A percentile compares a stretch with the other conserved stretches of the same genome.
Conservation (phyloP, 2,113 vertebrate species). For the Pungitius pungitius region DNA sequence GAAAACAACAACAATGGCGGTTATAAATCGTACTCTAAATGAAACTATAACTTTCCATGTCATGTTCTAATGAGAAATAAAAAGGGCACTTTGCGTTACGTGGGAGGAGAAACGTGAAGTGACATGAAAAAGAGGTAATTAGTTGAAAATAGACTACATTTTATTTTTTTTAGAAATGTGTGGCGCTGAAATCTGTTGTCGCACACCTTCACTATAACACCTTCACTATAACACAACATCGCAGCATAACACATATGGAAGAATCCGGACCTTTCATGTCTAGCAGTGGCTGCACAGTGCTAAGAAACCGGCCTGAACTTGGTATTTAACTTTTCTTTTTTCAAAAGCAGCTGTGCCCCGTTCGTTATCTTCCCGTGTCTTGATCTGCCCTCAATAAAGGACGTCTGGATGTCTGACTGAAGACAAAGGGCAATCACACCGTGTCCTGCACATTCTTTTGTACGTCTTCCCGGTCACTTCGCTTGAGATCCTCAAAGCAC, state of each 20-base stretch:
- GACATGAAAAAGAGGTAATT: not conserved
- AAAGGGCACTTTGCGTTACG: not conserved
- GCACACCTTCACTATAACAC: not conserved
- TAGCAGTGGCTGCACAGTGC: not conserved
- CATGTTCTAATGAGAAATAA: not conserved
- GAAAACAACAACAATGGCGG: not conserved
- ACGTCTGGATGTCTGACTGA: constrained; percentile 28
- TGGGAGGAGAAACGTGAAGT: not conserved
- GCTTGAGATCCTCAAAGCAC: constrained; percentile 53
- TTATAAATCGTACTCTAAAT: not conserved
- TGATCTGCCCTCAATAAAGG: constrained; percentile 24
- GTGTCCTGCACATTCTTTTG: constrained; percentile 18
- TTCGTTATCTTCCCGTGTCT: constrained; percentile 5
- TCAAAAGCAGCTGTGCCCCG: not conserved
- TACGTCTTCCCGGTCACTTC: constrained; percentile 51
- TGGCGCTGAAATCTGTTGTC: no score
- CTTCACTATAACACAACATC: not conserved
- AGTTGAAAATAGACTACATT: no score
- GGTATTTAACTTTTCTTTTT: constrained; percentile 29
- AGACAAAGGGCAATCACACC: constrained; percentile 41
- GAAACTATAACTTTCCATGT: not conserved
- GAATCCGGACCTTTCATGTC: not conserved
- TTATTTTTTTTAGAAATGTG: no score
- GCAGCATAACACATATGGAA: not conserved
- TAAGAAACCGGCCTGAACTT: not conserved